Conservation (phyloP, 2,888 invertebrate genomes). For the Aleiodes testaceus region DNA sequence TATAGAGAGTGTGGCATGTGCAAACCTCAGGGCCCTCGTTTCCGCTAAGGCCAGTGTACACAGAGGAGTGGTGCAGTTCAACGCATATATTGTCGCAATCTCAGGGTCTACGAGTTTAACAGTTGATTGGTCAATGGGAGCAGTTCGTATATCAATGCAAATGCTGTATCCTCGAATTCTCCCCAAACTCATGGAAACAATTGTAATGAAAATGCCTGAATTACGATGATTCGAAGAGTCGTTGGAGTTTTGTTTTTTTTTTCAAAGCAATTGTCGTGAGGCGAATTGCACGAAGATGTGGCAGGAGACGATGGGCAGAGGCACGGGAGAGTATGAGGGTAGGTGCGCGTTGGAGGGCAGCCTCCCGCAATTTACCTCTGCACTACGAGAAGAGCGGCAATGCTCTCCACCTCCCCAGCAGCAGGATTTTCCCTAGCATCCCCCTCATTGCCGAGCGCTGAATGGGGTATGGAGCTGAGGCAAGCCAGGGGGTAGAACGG, state of each 20-base stretch:
- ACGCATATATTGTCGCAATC: conserved; percentile 20
- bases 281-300: background rate
- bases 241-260: background rate
- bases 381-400: conserved; percentile 44
- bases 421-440: conserved; percentile 21
- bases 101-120: conserved; percentile 13
- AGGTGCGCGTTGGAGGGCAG: conserved; percentile 12
- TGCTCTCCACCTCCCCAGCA: conserved; percentile 27
- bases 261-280: background rate
- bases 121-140: conserved; percentile 24
- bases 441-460: conserved; percentile 30
- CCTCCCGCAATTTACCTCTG: conserved; percentile 54
- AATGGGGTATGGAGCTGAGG: conserved; percentile 40
- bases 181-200: too few relatives aligned
- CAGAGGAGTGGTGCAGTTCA: background rate
- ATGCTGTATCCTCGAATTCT: background rate
- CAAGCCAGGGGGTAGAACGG: conserved; percentile 52
- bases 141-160: conserved; percentile 19
- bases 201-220: too few relatives aligned
- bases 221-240: too few relatives aligned
- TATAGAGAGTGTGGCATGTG: conserved; percentile 27
- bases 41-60: conserved; percentile 6
- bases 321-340: background rate
- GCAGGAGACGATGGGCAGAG: background rate
- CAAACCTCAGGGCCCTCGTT: conserved; percentile 14